Evolutionary conservation across 2,888 invertebrate species (phyloP).

Genomic region (Stictocephala bisonia): DNA sequence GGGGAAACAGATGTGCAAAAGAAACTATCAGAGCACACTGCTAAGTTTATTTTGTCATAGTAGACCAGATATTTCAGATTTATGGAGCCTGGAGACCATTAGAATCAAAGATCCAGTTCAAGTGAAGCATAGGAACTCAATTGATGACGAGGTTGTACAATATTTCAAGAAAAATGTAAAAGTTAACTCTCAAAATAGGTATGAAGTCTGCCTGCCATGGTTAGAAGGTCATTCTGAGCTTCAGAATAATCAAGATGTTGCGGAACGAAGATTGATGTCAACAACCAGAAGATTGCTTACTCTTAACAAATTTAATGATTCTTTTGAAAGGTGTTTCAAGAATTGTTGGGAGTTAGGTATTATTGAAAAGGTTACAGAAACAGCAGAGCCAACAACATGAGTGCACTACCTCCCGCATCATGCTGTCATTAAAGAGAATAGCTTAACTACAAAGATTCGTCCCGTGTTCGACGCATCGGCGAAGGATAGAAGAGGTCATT

Average conservation of each 20-base stretch:
- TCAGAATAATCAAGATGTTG: background rate
- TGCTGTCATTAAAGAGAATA: constrained; percentile 2
- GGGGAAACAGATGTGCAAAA: too few relatives aligned
- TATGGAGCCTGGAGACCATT: background rate
- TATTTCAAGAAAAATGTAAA: background rate
- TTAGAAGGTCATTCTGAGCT: background rate
- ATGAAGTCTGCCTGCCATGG: background rate
- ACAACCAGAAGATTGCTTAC: background rate
- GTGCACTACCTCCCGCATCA: constrained; percentile 4
- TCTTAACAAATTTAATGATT: background rate
- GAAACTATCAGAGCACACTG: too few relatives aligned
- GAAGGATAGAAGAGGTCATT: background rate
- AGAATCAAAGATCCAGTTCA: background rate
- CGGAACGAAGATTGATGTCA: background rate
- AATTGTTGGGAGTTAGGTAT: background rate
- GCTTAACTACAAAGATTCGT: background rate
- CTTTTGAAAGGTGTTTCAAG: background rate
- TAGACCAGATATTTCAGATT: too few relatives aligned
- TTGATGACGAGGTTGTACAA: background rate
- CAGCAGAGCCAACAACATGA: too few relatives aligned
- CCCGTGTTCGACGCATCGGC: constrained; percentile 22
- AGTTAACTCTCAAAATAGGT: background rate
- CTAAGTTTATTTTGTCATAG: too few relatives aligned
- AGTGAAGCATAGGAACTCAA: background rate
- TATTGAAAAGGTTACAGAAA: background rate